phyloP scores from a whole-genome alignment of 30 jellyfish, hydroid and myxozoan species.

The Nemopilema nomurai region DNA sequence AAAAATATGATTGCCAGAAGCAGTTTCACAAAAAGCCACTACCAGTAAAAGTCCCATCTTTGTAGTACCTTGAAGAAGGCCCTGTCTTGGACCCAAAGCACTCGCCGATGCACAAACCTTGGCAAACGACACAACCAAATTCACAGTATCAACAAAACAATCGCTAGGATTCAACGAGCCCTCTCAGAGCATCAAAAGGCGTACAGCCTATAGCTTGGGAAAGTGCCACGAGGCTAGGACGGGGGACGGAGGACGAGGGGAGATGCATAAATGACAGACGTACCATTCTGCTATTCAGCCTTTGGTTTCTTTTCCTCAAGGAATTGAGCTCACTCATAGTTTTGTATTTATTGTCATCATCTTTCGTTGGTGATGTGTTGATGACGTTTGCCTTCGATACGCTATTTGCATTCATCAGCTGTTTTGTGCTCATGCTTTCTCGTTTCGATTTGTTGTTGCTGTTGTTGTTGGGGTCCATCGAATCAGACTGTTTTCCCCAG shows the following conservation, averaged over 20 bases:
- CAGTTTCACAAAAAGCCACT: too few relatives aligned
- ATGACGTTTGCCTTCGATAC: conserved; percentile 37
- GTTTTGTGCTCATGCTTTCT: conserved; percentile 80
- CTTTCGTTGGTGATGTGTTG: conserved; percentile 45
- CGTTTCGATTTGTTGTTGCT: conserved; percentile 5
- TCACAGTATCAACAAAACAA: too few relatives aligned
- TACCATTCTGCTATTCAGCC: conserved; percentile 79
- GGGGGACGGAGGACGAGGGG: not conserved
- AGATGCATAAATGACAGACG: not conserved
- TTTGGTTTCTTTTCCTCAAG: conserved; percentile 77
- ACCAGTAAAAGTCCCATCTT: too few relatives aligned
- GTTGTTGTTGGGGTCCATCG: conserved; percentile 18
- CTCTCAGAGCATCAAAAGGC: too few relatives aligned
- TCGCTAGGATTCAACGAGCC: too few relatives aligned
- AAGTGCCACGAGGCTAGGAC: too few relatives aligned
- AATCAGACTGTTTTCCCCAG: conserved; percentile 91
- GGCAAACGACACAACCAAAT: too few relatives aligned
- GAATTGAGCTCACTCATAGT: conserved; percentile 58
- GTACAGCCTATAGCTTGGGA: too few relatives aligned
- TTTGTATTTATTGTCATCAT: conserved; percentile 64
- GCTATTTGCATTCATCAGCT: conserved; percentile 86
- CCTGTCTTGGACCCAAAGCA: too few relatives aligned
- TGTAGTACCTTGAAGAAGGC: too few relatives aligned
- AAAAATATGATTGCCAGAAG: too few relatives aligned
- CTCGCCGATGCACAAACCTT: too few relatives aligned